Percentiles rank a stretch among this genome's conserved stretches.
Evolutionary conservation across 2,113 vertebrate genomes (phyloP).

Genomic region (pig (Sus scrofa)): T2T-Sscrofa CM000821.6:3517501-3518000

Average conservation of each 20-base stretch:
- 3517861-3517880: background rate
- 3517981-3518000: too few relatives aligned
- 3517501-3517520: background rate
- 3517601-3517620: background rate
- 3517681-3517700: background rate
- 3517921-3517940: too few relatives aligned
- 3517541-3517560: fast-evolving
- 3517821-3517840: constrained; percentile 5
- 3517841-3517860: background rate
- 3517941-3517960: too few relatives aligned
- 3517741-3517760: too few relatives aligned
- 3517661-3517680: background rate
- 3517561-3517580: background rate
- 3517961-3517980: too few relatives aligned
- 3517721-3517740: background rate
- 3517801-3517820: background rate
- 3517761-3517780: background rate
- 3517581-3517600: fast-evolving
- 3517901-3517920: background rate
- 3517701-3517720: background rate
- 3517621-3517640: background rate
- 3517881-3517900: background rate
- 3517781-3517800: background rate
- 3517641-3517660: constrained; percentile 5
- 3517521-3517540: background rate